Base-by-base conservation (phyloP, 2,113 vertebrate genomes). In the Gadus chalcogrammus region DNA sequence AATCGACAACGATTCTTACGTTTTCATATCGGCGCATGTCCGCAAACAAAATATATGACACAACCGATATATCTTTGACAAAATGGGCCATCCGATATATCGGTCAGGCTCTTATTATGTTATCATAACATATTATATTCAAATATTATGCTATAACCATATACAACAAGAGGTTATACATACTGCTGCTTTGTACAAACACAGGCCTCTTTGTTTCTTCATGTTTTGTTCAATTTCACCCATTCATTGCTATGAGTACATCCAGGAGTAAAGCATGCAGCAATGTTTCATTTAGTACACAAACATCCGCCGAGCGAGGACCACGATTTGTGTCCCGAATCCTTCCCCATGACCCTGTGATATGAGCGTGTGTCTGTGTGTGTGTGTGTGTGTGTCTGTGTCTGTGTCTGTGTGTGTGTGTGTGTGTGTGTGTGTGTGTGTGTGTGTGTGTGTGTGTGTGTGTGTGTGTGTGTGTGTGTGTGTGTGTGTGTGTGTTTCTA, bases 291-390 rank as follows among this genome's bases (percentile, higher is more conserved):
- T 65, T 12, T 42, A 55, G 42, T 55, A 27, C n/a, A 75, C 67
- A 76, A 72, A 81, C 70, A 79, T 70, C 73, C 65, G 65, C 17
- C 80, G 76, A 31, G 55, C 27, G 15, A 53, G 28, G 8, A 58
- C 15, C 4, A 61, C 71, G 48, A 9, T 48, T 71, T 55, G 60
- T 65, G 35, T 76, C 67, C 71, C 66, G 71, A 76, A 67, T 70
- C 28, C 64, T 72, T 65, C 62, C 71, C 75, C 65, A 20, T 67
- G 67, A 74, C 75, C 48, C 70, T 64, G 67, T 42, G 38, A 73
- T 72, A 52, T 53, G 65, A 3, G 65, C 22, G 18, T 67, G 18
- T 67, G 65, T 24, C 31, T 22, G 42, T 22, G 42, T 22, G 65
- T 53, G 65, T 22, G 65, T 42, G 64, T 52, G n/a, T 69, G 38